Percentiles rank a stretch among this genome's conserved stretches.
phyloP scores from a whole-genome alignment of 1,140 invertebrate genomes.

The Neotoxoptera formosana region DNA sequence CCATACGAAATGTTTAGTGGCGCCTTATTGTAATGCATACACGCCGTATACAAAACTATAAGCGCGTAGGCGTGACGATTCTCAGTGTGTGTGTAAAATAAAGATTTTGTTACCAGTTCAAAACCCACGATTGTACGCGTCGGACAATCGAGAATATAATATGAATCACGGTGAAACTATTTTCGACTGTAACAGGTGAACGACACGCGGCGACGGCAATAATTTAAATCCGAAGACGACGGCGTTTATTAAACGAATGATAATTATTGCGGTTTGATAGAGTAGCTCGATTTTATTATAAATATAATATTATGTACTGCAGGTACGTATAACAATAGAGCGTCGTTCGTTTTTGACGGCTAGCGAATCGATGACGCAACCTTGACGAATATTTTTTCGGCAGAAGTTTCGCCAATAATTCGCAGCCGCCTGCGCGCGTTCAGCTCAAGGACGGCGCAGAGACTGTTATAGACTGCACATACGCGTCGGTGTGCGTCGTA shows the following conservation, averaged over 20 bases:
- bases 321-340: not conserved
- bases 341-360: not conserved
- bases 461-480: not conserved
- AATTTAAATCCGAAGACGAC: not conserved
- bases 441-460: not conserved
- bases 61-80: not conserved
- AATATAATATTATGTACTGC: not conserved
- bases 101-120: not conserved
- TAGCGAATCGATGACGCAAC: not conserved
- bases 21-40: not conserved
- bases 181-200: not conserved
- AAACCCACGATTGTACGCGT: not conserved
- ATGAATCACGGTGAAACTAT: not conserved
- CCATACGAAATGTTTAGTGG: not conserved
- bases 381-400: conserved; percentile 10
- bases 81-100: not conserved
- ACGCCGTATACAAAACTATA: not conserved
- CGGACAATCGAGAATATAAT: not conserved
- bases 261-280: not conserved
- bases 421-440: not conserved
- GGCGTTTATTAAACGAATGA: not conserved
- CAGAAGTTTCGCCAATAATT: not conserved
- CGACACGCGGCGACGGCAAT: not conserved
- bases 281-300: not conserved
- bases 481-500: not conserved